Percentiles rank a stretch among this genome's conserved stretches.
phyloP scores from a whole-genome alignment of 2,888 invertebrate genomes.

The Drosophila conformis region DNA sequence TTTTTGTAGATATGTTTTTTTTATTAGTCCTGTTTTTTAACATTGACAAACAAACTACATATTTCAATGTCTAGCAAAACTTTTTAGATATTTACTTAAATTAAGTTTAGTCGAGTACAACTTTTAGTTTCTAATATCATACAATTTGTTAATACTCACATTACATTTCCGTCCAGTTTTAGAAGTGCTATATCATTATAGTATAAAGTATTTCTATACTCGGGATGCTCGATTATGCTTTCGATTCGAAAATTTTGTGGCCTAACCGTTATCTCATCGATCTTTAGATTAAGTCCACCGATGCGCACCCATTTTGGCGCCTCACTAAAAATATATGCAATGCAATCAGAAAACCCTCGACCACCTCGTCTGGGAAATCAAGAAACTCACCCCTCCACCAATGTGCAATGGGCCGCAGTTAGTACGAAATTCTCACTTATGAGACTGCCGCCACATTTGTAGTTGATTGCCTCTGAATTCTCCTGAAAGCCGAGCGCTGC shows the following conservation, averaged over 20 bases:
- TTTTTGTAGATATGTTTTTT: neutral
- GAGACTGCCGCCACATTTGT: constrained; percentile 84
- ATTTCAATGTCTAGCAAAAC: neutral
- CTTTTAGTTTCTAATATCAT: neutral
- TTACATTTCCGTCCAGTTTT: constrained; percentile 61
- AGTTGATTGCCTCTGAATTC: constrained; percentile 60
- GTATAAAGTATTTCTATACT: constrained; percentile 64
- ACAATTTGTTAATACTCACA: constrained; percentile 60
- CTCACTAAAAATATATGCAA: constrained; percentile 46
- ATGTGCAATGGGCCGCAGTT: constrained; percentile 83
- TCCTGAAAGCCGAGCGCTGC: constrained; percentile 73
- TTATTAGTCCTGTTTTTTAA: neutral
- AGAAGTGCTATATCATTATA: constrained; percentile 82
- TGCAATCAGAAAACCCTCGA: neutral
- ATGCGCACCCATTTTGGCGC: constrained; percentile 79
- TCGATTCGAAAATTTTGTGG: constrained; percentile 74
- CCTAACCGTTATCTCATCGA: constrained; percentile 65
- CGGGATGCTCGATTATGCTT: constrained; percentile 67
- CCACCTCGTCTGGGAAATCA: neutral
- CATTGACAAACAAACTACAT: neutral
- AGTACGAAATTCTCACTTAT: constrained; percentile 82
- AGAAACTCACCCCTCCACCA: constrained; percentile 72
- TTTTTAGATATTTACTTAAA: neutral
- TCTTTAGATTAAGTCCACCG: constrained; percentile 78
- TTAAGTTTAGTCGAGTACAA: neutral